These are phyloP conservation scores for Paguma larvata DNA, from an alignment of 2,797 vertebrate genomes.

Conservation along the genomic window DNA sequence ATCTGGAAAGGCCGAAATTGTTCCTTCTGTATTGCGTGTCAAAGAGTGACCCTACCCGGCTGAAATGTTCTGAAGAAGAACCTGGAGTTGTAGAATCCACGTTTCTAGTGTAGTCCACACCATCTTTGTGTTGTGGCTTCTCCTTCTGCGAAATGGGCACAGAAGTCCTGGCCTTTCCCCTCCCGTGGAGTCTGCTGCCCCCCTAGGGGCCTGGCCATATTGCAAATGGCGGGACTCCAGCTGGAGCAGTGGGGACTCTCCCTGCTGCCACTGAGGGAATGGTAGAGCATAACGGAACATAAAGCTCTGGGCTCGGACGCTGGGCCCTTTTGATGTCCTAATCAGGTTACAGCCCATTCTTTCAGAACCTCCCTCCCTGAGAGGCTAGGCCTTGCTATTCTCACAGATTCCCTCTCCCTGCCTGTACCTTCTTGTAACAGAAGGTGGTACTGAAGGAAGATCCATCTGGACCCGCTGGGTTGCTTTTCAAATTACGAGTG, in stretches of 20 bases:
- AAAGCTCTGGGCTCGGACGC: not conserved
- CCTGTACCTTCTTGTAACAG: not conserved
- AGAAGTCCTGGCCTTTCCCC: not conserved
- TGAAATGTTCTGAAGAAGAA: not conserved
- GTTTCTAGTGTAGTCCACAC: not conserved
- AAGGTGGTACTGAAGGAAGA: slow-evolving; percentile 39
- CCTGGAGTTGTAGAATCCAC: not conserved
- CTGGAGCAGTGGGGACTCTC: not conserved
- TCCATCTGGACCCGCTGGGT: not conserved
- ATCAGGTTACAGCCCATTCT: slow-evolving; percentile 38
- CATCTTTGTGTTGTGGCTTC: not conserved
- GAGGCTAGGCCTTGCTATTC: not conserved
- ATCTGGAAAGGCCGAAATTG: not conserved
- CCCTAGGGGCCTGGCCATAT: not conserved
- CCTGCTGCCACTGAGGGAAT: not conserved
- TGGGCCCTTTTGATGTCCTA: not conserved
- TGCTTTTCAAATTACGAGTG: not conserved
- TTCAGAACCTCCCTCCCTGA: not conserved
- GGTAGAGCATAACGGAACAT: not conserved
- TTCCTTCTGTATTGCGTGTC: not conserved
- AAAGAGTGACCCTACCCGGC: not conserved
- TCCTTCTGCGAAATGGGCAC: not conserved
- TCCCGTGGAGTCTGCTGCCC: fast-evolving
- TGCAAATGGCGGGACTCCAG: not conserved
- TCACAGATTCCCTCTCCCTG: not conserved